Percentiles rank a stretch among this genome's conserved stretches.
These are phyloP conservation scores for Sturmia bella DNA, from an alignment of 2,888 invertebrate species.

Conservation along the genomic window DNA sequence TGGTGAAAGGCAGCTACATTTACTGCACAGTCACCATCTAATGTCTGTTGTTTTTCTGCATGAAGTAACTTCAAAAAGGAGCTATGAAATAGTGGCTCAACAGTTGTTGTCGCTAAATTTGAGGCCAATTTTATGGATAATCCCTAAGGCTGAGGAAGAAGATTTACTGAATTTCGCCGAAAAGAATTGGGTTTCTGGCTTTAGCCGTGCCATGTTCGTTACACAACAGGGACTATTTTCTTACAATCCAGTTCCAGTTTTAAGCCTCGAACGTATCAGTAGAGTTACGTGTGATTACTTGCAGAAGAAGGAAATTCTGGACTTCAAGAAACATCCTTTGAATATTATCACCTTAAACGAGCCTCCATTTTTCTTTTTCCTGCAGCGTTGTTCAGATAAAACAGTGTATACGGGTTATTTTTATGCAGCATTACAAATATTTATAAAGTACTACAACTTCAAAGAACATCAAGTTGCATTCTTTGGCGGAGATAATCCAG, in stretches of 20 bases:
- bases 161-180: conserved; percentile 16
- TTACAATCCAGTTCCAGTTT: conserved; percentile 4
- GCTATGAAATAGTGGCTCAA: not conserved
- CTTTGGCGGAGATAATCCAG: no score
- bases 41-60: conserved; percentile 14
- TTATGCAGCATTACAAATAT: conserved; percentile 13
- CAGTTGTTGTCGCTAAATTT: not conserved
- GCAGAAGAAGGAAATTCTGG: not conserved
- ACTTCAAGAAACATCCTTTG: conserved; percentile 47
- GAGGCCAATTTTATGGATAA: conserved; percentile 39
- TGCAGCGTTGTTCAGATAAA: not conserved
- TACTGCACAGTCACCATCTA: not conserved
- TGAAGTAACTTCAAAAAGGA: not conserved
- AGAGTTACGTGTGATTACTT: not conserved
- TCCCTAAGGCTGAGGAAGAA: not conserved
- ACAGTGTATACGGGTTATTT: conserved; percentile 10
- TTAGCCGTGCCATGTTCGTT: conserved; percentile 16
- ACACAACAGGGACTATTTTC: not conserved
- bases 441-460: conserved; percentile 33
- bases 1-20: not conserved
- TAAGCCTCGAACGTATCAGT: conserved; percentile 13
- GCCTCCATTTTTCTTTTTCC: conserved; percentile 18
- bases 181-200: conserved; percentile 26
- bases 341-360: no score
- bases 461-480: not conserved